phyloP scores from a whole-genome alignment of 2,888 invertebrate species.

The Zaprionus lineosus region DNA sequence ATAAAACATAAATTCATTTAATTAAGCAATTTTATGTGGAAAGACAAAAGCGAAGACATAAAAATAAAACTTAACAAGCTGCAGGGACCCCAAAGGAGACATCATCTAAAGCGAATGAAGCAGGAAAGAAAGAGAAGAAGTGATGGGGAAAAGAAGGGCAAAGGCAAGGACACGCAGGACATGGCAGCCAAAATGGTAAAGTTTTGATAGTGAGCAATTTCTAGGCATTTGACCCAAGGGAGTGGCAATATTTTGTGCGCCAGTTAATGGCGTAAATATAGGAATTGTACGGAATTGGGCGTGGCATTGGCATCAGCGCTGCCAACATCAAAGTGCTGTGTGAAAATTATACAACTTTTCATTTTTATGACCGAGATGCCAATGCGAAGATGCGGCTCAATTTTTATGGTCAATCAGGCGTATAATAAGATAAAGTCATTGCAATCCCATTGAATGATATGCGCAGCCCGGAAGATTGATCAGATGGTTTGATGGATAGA shows the following conservation, averaged over 20 bases:
- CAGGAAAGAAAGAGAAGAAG: background rate
- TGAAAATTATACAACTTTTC: constrained; percentile 66
- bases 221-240: constrained; percentile 63
- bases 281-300: background rate
- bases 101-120: background rate
- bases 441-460: constrained; percentile 42
- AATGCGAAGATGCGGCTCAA: constrained; percentile 42
- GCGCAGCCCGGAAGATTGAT: too few species aligned
- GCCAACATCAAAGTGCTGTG: constrained; percentile 57
- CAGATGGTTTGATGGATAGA: constrained; percentile 14
- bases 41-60: constrained; percentile 45
- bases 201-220: constrained; percentile 65
- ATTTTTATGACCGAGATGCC: constrained; percentile 56
- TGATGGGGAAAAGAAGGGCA: background rate
- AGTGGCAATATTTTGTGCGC: constrained; percentile 55
- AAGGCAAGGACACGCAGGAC: background rate
- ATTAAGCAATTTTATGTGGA: constrained; percentile 69
- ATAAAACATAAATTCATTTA: constrained; percentile 74
- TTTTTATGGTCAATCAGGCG: constrained; percentile 68
- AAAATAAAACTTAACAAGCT: constrained; percentile 55
- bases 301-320: background rate
- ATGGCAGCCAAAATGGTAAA: constrained; percentile 7
- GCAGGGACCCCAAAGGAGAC: constrained; percentile 1
- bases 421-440: constrained; percentile 67
- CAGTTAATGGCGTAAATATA: constrained; percentile 44